A percentile compares a stretch with the other conserved stretches of the same genome.
phyloP scores from a whole-genome alignment of 2,797 vertebrate species.

The Notoglanidium macrostoma region DNA sequence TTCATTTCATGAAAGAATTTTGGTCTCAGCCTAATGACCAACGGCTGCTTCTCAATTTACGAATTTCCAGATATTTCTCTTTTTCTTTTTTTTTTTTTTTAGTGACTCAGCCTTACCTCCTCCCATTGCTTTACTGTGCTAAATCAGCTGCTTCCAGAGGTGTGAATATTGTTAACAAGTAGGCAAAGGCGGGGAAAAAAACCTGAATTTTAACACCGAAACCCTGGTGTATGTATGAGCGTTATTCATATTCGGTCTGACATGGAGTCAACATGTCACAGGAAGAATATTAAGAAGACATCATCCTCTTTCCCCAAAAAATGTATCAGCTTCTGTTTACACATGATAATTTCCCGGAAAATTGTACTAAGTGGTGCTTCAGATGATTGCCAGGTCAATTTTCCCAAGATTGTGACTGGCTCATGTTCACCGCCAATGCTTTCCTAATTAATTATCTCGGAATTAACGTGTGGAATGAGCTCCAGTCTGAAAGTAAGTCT shows the following conservation, averaged over 20 bases:
- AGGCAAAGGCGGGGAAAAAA: too few relatives aligned
- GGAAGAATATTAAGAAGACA: background rate
- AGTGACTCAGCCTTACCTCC: background rate
- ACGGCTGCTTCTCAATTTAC: background rate
- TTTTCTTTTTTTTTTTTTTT: background rate
- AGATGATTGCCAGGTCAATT: slow-evolving; percentile 25
- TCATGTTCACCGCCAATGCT: background rate
- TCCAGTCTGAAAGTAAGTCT: background rate
- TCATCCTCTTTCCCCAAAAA: too few relatives aligned
- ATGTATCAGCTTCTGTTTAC: slow-evolving; percentile 7
- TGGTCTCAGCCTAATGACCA: background rate
- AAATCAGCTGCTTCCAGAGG: background rate
- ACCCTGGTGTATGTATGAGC: background rate
- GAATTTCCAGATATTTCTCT: background rate
- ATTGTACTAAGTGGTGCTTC: background rate
- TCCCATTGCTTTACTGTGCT: background rate
- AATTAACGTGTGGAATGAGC: background rate
- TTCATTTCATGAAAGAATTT: background rate
- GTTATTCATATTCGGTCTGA: background rate
- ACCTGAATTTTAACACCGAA: background rate
- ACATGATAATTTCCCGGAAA: slow-evolving; percentile 3
- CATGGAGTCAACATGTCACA: background rate
- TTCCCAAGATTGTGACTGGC: background rate
- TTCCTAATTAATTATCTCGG: background rate
- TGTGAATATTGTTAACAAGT: background rate